Evolutionary conservation across 2,888 invertebrate species (phyloP).

Genomic region (Lamproptera curius): DNA sequence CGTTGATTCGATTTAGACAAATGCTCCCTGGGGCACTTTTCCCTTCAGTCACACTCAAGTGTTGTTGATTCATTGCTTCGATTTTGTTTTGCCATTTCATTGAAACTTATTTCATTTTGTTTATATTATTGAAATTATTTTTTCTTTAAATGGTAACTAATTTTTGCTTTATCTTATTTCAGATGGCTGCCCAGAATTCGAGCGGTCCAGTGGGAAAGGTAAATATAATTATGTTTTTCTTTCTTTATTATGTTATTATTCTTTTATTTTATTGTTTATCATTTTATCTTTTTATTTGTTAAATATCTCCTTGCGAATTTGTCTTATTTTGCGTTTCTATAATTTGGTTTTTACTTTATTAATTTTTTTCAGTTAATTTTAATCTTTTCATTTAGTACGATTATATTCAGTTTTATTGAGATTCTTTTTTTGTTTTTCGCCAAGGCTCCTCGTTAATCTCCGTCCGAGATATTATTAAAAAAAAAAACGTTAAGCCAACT

Average conservation of each 20-base stretch:
- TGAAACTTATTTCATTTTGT: neutral
- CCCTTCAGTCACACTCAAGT: slow-evolving; percentile 54
- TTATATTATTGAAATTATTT: slow-evolving; percentile 13
- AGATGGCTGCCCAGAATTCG: slow-evolving; percentile 32
- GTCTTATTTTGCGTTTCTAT: neutral
- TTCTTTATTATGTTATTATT: neutral
- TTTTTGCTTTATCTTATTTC: slow-evolving; percentile 34
- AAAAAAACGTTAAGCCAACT: slow-evolving; percentile 12
- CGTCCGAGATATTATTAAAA: slow-evolving; percentile 20
- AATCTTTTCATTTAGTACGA: no score
- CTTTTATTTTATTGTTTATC: neutral
- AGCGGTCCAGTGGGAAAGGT: slow-evolving; percentile 32
- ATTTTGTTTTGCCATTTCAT: slow-evolving; percentile 57
- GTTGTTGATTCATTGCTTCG: slow-evolving; percentile 68
- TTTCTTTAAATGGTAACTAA: no score
- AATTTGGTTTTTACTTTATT: neutral
- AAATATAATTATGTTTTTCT: slow-evolving; percentile 39
- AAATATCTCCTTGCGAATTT: neutral
- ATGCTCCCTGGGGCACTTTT: slow-evolving; percentile 43
- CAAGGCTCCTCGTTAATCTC: no score
- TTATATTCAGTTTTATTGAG: no score
- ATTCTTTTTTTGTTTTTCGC: no score
- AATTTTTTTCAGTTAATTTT: neutral
- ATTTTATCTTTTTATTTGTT: slow-evolving; percentile 15
- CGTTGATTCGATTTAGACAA: slow-evolving; percentile 56